Conservation (phyloP, 2,797 vertebrate species). For the Clarias laeviceps region DNA sequence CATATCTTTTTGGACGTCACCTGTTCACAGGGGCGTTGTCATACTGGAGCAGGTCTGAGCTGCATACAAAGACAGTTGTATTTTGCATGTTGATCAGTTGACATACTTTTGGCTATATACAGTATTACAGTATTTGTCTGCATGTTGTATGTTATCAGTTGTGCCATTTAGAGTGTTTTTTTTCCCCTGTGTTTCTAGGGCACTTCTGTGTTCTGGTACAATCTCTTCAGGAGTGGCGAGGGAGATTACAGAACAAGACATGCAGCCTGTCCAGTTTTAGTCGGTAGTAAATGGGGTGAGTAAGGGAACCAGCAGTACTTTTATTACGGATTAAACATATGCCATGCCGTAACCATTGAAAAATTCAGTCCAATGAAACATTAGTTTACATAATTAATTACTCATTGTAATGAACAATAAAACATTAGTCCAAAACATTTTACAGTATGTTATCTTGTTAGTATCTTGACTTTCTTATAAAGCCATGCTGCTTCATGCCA, state of each 20-base stretch:
- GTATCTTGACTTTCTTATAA: not conserved
- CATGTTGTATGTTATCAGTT: not conserved
- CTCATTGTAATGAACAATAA: too few species aligned
- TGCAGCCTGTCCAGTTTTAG: conserved; percentile 94
- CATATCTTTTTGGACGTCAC: not conserved
- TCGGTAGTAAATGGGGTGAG: conserved; percentile 99
- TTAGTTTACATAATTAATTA: too few species aligned
- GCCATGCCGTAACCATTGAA: too few species aligned
- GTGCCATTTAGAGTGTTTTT: not conserved
- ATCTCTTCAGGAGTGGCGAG: conserved; percentile 92
- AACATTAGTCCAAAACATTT: too few species aligned
- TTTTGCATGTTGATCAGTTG: not conserved
- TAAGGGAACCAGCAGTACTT: conserved; percentile 27
- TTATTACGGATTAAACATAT: not conserved
- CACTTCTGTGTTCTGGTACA: conserved; percentile 97
- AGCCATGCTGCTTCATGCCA: not conserved
- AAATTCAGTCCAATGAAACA: too few species aligned
- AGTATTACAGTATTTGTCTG: not conserved
- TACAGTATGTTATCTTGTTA: not conserved
- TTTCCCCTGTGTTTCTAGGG: conserved; percentile 76
- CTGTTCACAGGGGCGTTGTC: not conserved
- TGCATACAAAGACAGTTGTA: not conserved
- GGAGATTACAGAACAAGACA: conserved; percentile 96
- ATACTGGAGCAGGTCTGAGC: not conserved
- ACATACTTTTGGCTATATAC: not conserved